Evolutionary conservation across 2,888 invertebrate genomes (phyloP).

Genomic region (Pterostichus niger): DNA sequence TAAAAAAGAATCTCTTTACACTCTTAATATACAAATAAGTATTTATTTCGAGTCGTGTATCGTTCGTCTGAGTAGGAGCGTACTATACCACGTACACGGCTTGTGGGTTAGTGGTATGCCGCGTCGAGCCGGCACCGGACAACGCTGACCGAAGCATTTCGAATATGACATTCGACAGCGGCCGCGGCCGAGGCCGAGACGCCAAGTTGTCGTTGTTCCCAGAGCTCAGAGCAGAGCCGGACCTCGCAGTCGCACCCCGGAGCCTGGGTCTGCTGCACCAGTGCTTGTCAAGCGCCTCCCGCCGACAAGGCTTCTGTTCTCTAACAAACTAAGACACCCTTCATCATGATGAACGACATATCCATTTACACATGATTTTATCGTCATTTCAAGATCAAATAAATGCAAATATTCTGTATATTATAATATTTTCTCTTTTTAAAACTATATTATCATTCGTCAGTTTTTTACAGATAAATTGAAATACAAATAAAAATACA

Average conservation of each 20-base stretch:
- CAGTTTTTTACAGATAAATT: no score
- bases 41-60: not conserved
- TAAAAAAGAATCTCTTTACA: no score
- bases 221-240: not conserved
- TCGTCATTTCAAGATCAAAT: not conserved
- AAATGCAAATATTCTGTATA: no score
- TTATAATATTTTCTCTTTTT: not conserved
- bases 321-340: no score
- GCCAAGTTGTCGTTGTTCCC: constrained; percentile 2
- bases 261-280: not conserved
- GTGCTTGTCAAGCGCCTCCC: constrained; percentile 1
- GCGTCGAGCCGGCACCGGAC: not conserved
- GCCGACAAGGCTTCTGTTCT: constrained; percentile 1
- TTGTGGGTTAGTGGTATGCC: constrained; percentile 32
- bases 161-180: constrained; percentile 24
- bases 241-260: not conserved
- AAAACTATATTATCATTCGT: no score
- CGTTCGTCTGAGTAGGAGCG: not conserved
- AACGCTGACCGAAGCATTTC: constrained; percentile 15
- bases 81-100: not conserved
- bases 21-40: no score
- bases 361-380: not conserved
- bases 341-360: not conserved
- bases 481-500: no score
- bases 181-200: no score